These are phyloP conservation scores for Drosophila subquinaria DNA, from an alignment of 2,888 invertebrate genomes.

Conservation along the genomic window DNA sequence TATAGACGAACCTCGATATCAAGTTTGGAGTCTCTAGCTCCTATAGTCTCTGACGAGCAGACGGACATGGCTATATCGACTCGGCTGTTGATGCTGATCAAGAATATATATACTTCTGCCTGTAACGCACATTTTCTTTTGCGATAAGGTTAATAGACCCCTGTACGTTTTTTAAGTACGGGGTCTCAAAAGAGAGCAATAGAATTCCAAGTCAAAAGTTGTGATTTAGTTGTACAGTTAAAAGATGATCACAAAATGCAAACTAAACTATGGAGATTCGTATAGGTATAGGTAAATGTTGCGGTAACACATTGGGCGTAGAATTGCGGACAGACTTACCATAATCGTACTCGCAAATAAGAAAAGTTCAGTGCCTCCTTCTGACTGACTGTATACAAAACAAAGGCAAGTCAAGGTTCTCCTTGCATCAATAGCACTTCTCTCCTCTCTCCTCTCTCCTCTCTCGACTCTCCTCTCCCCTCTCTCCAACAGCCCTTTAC, in stretches of 20 bases:
- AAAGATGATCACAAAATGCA: neutral
- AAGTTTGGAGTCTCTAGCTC: too few relatives aligned
- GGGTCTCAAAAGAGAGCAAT: neutral
- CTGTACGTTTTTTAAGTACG: too few relatives aligned
- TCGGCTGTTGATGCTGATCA: too few relatives aligned
- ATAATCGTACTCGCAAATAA: conserved; percentile 30
- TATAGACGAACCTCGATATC: too few relatives aligned
- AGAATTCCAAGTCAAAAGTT: neutral
- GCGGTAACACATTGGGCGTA: conserved; percentile 13
- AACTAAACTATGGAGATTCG: neutral
- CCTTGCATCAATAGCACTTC: conserved; percentile 29
- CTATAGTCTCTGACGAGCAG: too few relatives aligned
- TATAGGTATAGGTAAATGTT: neutral
- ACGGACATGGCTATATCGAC: too few relatives aligned
- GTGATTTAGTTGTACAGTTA: neutral
- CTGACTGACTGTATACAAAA: conserved; percentile 48
- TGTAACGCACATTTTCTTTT: too few relatives aligned
- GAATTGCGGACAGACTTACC: conserved; percentile 16
- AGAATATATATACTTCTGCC: too few relatives aligned
- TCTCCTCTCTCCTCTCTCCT: neutral
- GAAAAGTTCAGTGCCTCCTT: conserved; percentile 70
- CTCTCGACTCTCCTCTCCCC: too few relatives aligned
- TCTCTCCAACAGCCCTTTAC: conserved; percentile 15
- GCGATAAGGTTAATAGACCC: too few relatives aligned
- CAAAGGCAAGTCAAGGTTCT: conserved; percentile 77